These are phyloP conservation scores for Sesamia inferens DNA, from an alignment of 2,888 invertebrate genomes.

Conservation along the genomic window DNA sequence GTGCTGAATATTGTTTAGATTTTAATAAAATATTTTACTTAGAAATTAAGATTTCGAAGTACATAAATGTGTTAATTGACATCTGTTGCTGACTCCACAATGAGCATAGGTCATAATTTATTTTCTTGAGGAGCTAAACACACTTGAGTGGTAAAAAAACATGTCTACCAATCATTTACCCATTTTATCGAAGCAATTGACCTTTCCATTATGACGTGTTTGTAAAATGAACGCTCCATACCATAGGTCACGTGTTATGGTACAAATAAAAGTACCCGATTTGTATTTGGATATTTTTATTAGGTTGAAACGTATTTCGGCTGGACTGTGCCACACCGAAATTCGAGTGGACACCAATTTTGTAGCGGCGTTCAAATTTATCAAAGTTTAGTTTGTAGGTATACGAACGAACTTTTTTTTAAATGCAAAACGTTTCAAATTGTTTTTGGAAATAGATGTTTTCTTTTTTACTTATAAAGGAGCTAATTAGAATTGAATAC, in stretches of 20 bases:
- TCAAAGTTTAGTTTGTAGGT: neutral
- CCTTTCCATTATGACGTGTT: constrained; percentile 35
- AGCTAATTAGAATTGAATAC: neutral
- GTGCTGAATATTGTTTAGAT: no score
- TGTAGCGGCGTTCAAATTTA: neutral
- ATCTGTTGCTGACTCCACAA: neutral
- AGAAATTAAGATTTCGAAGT: no score
- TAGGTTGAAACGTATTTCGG: constrained; percentile 32
- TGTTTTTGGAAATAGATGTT: neutral
- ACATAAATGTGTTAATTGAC: no score
- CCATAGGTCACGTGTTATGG: constrained; percentile 28
- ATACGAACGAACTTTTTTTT: neutral
- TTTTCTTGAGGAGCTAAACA: neutral
- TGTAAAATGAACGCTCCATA: constrained; percentile 31
- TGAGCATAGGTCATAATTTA: neutral
- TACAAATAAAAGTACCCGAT: constrained; percentile 33
- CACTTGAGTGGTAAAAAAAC: neutral
- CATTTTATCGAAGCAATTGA: constrained; percentile 44
- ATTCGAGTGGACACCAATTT: constrained; percentile 39
- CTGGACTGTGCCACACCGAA: constrained; percentile 20
- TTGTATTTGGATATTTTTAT: constrained; percentile 31
- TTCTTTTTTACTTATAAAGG: neutral
- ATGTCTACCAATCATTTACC: constrained; percentile 18
- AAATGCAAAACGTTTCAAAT: neutral
- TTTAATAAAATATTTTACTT: no score